phyloP scores from a whole-genome alignment of 2,113 vertebrate genomes.

The Panurus biarmicus region DNA sequence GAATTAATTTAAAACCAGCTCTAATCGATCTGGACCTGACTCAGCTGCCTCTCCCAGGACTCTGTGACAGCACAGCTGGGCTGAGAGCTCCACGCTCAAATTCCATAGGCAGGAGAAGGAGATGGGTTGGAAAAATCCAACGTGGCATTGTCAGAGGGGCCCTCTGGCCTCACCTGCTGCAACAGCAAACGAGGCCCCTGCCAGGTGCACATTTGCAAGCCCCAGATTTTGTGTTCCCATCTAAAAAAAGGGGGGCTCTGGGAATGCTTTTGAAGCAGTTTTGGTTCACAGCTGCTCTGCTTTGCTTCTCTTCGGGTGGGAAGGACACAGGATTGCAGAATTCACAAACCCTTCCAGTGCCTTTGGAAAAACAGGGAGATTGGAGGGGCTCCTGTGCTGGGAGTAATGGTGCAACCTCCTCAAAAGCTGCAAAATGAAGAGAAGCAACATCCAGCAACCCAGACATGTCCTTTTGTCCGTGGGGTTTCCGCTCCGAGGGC shows the following conservation, averaged over 20 bases:
- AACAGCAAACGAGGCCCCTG: not conserved
- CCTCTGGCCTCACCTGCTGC: not conserved
- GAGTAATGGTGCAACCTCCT: not conserved
- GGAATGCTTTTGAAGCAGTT: not conserved
- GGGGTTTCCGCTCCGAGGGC: accelerated
- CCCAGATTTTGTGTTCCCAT: not conserved
- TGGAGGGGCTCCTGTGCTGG: not conserved
- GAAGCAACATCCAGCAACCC: not conserved
- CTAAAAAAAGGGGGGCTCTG: not conserved
- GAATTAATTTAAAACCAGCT: not conserved
- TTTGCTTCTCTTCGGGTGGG: not conserved
- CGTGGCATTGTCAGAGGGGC: not conserved
- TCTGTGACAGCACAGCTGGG: not conserved
- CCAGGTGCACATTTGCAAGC: constrained; percentile 6
- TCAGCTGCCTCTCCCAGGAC: not conserved
- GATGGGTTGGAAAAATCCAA: not conserved
- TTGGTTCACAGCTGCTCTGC: not conserved
- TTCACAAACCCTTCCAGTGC: not conserved
- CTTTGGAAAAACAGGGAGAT: not conserved
- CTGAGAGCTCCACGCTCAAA: not conserved
- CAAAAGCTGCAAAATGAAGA: not conserved
- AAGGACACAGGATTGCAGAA: not conserved
- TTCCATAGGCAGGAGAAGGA: not conserved
- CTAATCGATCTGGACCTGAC: not conserved
- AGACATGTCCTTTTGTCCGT: not conserved